Conservation (phyloP, 92 coral and sea anemone species). For the Epizoanthus ramosus region DNA sequence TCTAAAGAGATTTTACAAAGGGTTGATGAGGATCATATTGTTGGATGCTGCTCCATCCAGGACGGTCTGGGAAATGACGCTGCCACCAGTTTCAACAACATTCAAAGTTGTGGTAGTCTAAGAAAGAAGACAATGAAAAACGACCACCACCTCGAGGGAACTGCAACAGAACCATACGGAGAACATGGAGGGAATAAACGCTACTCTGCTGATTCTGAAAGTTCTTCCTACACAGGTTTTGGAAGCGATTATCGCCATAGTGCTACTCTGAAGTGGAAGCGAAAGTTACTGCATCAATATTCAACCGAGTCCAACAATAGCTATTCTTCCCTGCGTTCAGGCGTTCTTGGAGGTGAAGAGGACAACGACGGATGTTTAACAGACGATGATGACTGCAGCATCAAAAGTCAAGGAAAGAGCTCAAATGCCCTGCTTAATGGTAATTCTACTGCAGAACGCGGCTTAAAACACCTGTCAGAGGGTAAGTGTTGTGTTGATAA, state of each 20-base stretch:
- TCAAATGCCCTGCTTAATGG: too few species aligned
- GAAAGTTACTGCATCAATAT: not conserved
- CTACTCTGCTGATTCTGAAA: not conserved
- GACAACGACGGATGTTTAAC: constrained; percentile 10
- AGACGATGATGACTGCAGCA: constrained; percentile 13
- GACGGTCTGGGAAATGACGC: not conserved
- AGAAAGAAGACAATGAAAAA: not conserved
- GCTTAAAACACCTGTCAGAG: too few species aligned
- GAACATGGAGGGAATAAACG: not conserved
- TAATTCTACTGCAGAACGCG: too few species aligned
- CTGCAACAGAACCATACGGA: too few species aligned
- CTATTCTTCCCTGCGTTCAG: constrained; percentile 23
- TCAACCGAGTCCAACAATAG: constrained; percentile 21
- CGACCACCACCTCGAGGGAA: not conserved
- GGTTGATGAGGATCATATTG: not conserved
- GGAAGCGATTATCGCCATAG: constrained; percentile 4
- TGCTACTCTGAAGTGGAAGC: not conserved
- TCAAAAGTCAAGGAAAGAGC: too few species aligned
- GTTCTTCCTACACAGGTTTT: not conserved
- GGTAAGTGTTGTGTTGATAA: too few species aligned
- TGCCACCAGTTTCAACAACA: not conserved
- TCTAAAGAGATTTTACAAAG: not conserved
- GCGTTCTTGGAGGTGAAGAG: constrained; percentile 27
- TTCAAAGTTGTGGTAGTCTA: not conserved
- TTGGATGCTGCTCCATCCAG: not conserved